Evolutionary conservation across 2,888 invertebrate genomes (phyloP).

Genomic region (Drosophila pegasa): DNA sequence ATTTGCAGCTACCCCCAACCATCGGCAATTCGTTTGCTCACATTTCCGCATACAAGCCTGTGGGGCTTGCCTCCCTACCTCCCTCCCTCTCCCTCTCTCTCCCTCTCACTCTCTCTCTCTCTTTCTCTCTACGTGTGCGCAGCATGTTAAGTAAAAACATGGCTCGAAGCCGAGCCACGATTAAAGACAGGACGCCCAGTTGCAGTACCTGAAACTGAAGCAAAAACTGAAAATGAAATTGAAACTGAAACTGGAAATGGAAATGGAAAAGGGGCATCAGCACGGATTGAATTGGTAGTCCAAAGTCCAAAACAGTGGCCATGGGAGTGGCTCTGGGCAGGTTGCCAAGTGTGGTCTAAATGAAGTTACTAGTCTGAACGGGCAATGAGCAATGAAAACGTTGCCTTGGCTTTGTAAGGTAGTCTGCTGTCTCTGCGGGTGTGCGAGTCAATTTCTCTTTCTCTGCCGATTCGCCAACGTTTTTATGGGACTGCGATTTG

Average conservation of each 20-base stretch:
- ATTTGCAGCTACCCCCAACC: conserved; percentile 54
- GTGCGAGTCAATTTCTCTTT: conserved; percentile 12
- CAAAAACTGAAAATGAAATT: conserved; percentile 3
- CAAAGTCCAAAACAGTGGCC: background rate
- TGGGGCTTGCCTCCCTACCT: conserved; percentile 3
- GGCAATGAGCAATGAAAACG: conserved; percentile 34
- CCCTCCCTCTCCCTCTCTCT: background rate
- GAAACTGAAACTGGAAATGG: conserved; percentile 7
- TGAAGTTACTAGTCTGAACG: conserved; percentile 57
- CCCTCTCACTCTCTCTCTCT: background rate
- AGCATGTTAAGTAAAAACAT: conserved; percentile 7
- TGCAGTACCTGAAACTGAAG: conserved; percentile 16
- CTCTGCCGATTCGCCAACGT: conserved; percentile 20
- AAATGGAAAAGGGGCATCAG: background rate
- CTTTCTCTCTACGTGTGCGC: background rate
- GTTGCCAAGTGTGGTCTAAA: conserved; percentile 43
- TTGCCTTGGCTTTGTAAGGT: conserved; percentile 26
- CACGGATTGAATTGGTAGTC: background rate
- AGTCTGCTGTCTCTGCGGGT: background rate
- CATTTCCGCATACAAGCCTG: conserved; percentile 8
- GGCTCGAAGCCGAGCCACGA: conserved; percentile 32
- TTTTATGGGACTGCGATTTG: background rate
- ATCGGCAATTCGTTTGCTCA: background rate
- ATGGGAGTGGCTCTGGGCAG: background rate
- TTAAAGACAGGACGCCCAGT: conserved; percentile 12